phyloP scores from a whole-genome alignment of 1,140 invertebrate genomes.

The Medauroidea extradentata region DNA sequence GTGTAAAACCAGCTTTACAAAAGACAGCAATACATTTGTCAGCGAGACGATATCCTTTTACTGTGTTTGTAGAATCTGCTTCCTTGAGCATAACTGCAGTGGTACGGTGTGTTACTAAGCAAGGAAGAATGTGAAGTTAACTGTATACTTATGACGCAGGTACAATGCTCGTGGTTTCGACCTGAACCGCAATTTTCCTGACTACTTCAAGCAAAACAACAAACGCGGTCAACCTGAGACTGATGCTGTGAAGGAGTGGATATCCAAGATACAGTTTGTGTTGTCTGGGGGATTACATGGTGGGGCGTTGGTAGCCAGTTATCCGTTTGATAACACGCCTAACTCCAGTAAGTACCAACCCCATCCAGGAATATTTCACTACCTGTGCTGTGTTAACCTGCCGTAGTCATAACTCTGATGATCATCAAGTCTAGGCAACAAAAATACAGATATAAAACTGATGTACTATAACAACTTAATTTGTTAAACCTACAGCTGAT shows the following conservation, averaged over 20 bases:
- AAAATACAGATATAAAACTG: background rate
- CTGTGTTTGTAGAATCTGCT: too few species aligned
- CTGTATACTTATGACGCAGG: slow-evolving; percentile 44
- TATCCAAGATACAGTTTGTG: slow-evolving; percentile 87
- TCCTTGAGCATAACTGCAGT: too few species aligned
- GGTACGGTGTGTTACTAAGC: background rate
- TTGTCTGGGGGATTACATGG: slow-evolving; percentile 87
- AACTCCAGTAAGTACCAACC: slow-evolving; percentile 72
- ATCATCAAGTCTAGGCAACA: background rate
- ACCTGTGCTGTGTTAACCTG: too few species aligned
- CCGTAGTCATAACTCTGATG: too few species aligned
- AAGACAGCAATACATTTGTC: too few species aligned
- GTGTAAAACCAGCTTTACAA: too few species aligned
- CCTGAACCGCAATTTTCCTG: slow-evolving; percentile 88
- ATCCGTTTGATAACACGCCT: slow-evolving; percentile 89
- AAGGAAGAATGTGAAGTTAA: too few species aligned
- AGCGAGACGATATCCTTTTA: too few species aligned
- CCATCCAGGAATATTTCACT: background rate
- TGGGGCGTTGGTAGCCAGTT: slow-evolving; percentile 86
- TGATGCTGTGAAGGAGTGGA: slow-evolving; percentile 90
- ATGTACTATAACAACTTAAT: background rate
- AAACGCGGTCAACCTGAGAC: slow-evolving; percentile 87
- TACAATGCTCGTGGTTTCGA: slow-evolving; percentile 85
- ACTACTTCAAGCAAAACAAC: slow-evolving; percentile 86
- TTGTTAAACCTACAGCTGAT: too few species aligned